Evolutionary conservation across 1,140 invertebrate genomes (phyloP), one percentile per base, ranked within the genome.

Genomic region (Meloidogyne chitwoodi): DNA sequence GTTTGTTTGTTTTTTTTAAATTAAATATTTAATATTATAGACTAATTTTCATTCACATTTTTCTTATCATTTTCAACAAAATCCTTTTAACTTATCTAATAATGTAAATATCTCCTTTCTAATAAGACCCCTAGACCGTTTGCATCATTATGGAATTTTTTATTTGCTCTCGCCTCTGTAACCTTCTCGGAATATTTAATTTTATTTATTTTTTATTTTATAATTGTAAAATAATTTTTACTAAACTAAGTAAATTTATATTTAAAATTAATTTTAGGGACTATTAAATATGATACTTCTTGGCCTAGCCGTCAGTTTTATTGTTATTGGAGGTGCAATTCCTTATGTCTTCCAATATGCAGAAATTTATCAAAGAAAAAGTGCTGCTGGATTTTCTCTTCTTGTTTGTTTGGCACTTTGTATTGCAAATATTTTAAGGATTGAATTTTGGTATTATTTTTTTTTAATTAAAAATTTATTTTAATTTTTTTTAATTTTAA

Each of bases 331-430:
- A 44, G 81, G 81, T 66, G 78, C 84, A 19, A 87, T 86, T 71
- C 85, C 85, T 5, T 86, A 86, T 64, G 84, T 87, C 24, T 87
- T 87, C 73, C 85, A 86, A 87, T 98, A 98, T 85, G 89, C 91
- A 79, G 93, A 97, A 89, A 98, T 99, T 69, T 92, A 92, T 85
- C 91, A 90, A 81, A 93, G 93, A 29, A 91, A 93, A 87, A 94
- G 96, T 89, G 92, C 94, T 24, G 93, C 89, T 62, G 96, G 96
- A 5, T 99, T 99, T 89, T 98, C 95, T 0, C 89, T 96, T 5
- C 94, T 95, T 87, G 96, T 99, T 56, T 99, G 96, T 87, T 90
- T 99, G 44, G 92, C 94, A 4, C 90, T 99, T 26, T 90, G 98
- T 41, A 91, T 98, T 86, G 96, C 96, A 56, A 98, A 98, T 87